A percentile compares a stretch with the other conserved stretches of the same genome.
These are phyloP conservation scores for Lycocorax pyrrhopterus DNA, from an alignment of 2,113 vertebrate genomes.

Conservation along the genomic window DNA sequence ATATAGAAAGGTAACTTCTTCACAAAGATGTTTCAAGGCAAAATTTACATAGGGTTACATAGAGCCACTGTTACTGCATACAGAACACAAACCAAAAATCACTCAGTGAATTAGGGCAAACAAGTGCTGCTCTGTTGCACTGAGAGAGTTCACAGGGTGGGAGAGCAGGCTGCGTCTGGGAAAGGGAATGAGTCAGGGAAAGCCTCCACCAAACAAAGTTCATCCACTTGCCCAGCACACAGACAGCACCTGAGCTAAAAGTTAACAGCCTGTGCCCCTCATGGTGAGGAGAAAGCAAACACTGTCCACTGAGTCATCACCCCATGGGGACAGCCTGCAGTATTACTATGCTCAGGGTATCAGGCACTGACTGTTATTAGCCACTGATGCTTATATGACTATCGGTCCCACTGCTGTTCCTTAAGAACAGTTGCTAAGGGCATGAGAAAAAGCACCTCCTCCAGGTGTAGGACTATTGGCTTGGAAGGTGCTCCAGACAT, in stretches of 20 bases:
- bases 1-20: background rate
- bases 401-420: background rate
- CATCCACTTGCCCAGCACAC: background rate
- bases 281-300: background rate
- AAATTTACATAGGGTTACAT: background rate
- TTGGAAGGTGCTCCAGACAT: background rate
- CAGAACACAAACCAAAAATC: background rate
- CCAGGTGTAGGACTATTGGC: fast-evolving
- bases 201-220: background rate
- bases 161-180: background rate
- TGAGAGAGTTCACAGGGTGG: background rate
- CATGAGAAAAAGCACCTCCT: background rate
- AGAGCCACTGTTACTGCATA: background rate
- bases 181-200: background rate
- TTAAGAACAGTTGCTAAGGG: background rate
- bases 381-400: background rate
- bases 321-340: background rate
- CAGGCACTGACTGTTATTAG: background rate
- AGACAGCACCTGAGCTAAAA: background rate
- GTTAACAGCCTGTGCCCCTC: background rate
- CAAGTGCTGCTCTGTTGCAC: background rate
- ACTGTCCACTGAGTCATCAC: background rate
- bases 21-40: background rate
- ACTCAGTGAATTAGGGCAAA: background rate
- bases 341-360: background rate